Base-by-base conservation (phyloP, 2,888 invertebrate genomes). In the Epiblema foenella region DNA sequence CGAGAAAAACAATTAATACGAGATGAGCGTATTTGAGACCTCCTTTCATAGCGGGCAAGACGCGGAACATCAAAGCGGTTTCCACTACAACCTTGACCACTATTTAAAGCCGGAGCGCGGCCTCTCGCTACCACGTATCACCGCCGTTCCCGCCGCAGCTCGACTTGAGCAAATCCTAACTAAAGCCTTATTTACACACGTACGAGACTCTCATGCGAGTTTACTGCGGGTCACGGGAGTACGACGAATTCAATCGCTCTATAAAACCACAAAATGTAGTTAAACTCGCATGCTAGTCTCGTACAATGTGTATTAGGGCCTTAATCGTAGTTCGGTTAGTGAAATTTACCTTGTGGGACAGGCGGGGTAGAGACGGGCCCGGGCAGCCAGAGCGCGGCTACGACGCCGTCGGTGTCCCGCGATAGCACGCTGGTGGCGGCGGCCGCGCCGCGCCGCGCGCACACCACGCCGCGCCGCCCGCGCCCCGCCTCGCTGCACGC, bases 351-450 rank as follows among this genome's bases (percentile, higher is more conserved):
- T 5, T 46, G 46, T n/a, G 42, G 18, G 74, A 75, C 56, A 74
- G 82, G 75, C 11, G 72, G 69, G 20, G 72, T 74, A 65, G 84
- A 81, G 62, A 75, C 69, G 54, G 79, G 75, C 42, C 12, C 42
- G 42, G 42, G 15, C 15, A 42, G 42, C 42, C 42, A 42, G 42
- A 42, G 42, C 42, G 42, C 77, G 20, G 88, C 85, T 37, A 89
- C 83, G 3, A 90, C 90, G 62, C 91, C 90, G 72, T 80, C 84
- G 54, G 89, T 91, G 83, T 91, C 93, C 15, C 89, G 91, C 70
- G 92, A 91, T 85, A 82, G 85, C 72, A 89, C 84, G 5, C 80
- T 83, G 24, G 83, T 77, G 46, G 86, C 72, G 83, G 81, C 33
- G 33, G 5, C 20, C 82, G 89, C 62, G 77, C 83, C 51, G 85